These are phyloP conservation scores for Pterocles gutturalis DNA, from an alignment of 2,113 vertebrate species.

Conservation along the genomic window DNA sequence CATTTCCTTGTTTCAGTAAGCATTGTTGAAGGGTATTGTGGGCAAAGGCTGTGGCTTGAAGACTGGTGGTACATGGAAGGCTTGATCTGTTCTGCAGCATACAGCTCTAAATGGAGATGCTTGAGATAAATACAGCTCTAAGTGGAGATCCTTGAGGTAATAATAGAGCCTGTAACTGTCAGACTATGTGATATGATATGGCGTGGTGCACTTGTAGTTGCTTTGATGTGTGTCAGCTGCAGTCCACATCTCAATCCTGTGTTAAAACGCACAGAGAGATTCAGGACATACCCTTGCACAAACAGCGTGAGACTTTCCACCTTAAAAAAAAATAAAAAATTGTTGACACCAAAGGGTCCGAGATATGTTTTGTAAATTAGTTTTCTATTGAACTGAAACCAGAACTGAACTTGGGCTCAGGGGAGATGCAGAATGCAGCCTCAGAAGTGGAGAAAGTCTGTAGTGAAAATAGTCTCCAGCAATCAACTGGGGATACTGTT, in stretches of 20 bases:
- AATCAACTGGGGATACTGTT: not conserved
- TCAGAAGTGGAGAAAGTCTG: not conserved
- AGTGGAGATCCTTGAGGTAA: not conserved
- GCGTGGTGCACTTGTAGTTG: not conserved
- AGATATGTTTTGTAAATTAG: not conserved
- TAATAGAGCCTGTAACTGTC: not conserved
- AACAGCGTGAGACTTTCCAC: not conserved
- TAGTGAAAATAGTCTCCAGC: not conserved
- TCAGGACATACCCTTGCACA: not conserved
- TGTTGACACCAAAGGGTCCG: not conserved
- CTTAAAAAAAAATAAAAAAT: not conserved
- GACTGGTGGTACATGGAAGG: accelerated
- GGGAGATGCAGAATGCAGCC: not conserved
- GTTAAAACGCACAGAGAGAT: not conserved
- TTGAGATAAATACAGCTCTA: not conserved
- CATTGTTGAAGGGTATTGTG: not conserved
- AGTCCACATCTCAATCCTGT: not conserved
- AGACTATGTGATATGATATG: not conserved
- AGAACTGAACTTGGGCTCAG: not conserved
- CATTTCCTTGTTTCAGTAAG: not conserved
- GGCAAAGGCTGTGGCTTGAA: not conserved
- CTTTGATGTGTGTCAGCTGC: not conserved
- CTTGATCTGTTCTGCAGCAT: not conserved
- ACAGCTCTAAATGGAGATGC: not conserved
- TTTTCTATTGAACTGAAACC: not conserved